These are phyloP conservation scores for Syngnathus floridae DNA, from an alignment of 2,113 vertebrate species.

Conservation along the genomic window DNA sequence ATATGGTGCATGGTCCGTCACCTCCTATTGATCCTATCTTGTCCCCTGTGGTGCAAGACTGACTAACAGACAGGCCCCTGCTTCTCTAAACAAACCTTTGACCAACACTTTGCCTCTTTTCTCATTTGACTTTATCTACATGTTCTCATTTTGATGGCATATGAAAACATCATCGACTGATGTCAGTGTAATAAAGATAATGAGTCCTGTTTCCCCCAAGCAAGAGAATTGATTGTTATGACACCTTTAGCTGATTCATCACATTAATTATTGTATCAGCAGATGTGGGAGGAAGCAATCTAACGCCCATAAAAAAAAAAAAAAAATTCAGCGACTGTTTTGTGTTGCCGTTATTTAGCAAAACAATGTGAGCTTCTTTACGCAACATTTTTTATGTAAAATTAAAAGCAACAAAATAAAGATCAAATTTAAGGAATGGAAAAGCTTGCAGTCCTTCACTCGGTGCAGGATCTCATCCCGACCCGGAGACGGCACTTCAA, in stretches of 20 bases:
- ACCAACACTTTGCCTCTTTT: slow-evolving; percentile 16
- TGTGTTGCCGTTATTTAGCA: neutral
- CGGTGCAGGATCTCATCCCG: too few relatives aligned
- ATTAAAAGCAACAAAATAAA: neutral
- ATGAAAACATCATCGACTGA: neutral
- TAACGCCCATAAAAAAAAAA: neutral
- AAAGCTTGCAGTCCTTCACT: too few relatives aligned
- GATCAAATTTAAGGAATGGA: neutral
- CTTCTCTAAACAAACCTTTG: slow-evolving; percentile 36
- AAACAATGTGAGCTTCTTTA: neutral
- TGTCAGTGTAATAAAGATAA: neutral
- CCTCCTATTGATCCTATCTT: slow-evolving; percentile 58
- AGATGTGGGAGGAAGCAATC: neutral
- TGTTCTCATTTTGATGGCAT: neutral
- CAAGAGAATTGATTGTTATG: neutral
- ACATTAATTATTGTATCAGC: neutral
- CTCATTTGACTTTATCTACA: neutral
- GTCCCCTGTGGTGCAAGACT: slow-evolving; percentile 43
- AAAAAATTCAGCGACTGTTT: neutral
- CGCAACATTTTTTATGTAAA: neutral
- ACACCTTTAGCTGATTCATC: neutral
- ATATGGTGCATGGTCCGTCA: slow-evolving; percentile 58
- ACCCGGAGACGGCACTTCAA: too few relatives aligned
- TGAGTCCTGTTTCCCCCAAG: neutral
- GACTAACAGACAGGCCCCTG: slow-evolving; percentile 45